Percentiles rank a stretch among this genome's conserved stretches.
These are phyloP conservation scores for Progne subis DNA, from an alignment of 2,113 vertebrate species.

Conservation along the genomic window DNA sequence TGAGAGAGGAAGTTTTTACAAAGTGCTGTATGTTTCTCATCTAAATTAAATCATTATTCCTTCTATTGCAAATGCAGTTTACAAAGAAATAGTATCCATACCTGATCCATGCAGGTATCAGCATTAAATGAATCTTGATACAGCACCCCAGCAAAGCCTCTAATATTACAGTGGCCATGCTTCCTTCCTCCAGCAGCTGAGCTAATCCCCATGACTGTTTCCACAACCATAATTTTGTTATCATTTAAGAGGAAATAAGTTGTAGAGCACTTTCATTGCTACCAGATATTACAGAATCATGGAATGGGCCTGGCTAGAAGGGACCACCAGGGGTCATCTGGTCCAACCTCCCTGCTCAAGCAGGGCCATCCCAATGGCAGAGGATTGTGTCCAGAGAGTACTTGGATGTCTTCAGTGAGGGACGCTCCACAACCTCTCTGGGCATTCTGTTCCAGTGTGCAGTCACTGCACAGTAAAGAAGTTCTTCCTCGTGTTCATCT, in stretches of 20 bases:
- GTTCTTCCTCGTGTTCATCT: not conserved
- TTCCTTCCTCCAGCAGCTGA: not conserved
- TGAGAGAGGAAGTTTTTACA: not conserved
- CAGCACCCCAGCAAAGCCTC: not conserved
- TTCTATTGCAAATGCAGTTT: not conserved
- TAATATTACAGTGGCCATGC: not conserved
- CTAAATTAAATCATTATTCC: not conserved
- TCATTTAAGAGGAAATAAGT: not conserved
- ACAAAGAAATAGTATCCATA: not conserved
- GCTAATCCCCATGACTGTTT: not conserved
- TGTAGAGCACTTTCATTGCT: not conserved
- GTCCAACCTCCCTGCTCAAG: not conserved
- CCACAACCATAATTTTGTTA: not conserved
- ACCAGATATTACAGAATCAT: not conserved
- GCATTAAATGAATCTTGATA: not conserved
- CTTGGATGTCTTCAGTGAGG: not conserved
- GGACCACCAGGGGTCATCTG: not conserved
- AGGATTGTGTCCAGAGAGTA: rapidly evolving
- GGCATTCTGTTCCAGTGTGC: not conserved
- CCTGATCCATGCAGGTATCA: not conserved
- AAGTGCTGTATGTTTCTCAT: rapidly evolving
- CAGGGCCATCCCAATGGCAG: not conserved
- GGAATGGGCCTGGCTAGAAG: not conserved
- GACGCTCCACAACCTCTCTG: not conserved
- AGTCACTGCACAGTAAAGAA: not conserved